A percentile compares a stretch with the other conserved stretches of the same genome.
phyloP scores from a whole-genome alignment of 2,113 vertebrate genomes.

The Eurystomus gularis region DNA sequence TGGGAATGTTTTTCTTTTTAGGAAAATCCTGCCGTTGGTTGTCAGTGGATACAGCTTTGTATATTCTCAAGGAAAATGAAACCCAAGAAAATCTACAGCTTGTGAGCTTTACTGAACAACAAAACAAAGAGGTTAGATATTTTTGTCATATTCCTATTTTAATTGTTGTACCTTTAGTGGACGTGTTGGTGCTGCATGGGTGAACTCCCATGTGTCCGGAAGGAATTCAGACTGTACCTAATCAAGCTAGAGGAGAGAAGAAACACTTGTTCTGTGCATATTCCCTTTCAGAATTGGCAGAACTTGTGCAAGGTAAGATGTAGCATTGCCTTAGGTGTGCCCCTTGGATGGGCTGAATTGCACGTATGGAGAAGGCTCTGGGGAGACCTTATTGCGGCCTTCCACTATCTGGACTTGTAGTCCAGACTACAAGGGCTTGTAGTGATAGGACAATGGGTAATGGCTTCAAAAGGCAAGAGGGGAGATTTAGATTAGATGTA shows the following conservation, averaged over 20 bases:
- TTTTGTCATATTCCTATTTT: neutral
- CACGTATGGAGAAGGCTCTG: no score
- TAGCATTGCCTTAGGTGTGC: neutral
- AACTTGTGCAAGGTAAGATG: neutral
- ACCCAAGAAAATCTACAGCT: constrained; percentile 80
- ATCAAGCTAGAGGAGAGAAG: neutral
- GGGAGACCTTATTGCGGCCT: no score
- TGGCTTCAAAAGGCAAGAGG: no score
- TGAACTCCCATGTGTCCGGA: neutral
- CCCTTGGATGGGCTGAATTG: neutral
- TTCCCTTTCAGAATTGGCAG: neutral
- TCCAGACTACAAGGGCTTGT: no score
- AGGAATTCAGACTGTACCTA: neutral
- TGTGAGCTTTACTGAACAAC: constrained; percentile 84
- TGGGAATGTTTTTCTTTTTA: constrained; percentile 1
- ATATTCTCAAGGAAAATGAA: constrained; percentile 80
- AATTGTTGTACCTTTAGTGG: neutral
- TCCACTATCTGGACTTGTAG: no score
- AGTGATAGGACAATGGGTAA: no score
- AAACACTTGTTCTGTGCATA: neutral
- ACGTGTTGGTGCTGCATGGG: neutral
- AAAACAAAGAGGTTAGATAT: constrained; percentile 81
- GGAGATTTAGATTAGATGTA: no score
- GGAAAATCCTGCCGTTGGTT: constrained; percentile 82
- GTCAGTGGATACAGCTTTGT: constrained; percentile 86